phyloP scores from a whole-genome alignment of 1,140 invertebrate species.

The Nasonia giraulti region DNA sequence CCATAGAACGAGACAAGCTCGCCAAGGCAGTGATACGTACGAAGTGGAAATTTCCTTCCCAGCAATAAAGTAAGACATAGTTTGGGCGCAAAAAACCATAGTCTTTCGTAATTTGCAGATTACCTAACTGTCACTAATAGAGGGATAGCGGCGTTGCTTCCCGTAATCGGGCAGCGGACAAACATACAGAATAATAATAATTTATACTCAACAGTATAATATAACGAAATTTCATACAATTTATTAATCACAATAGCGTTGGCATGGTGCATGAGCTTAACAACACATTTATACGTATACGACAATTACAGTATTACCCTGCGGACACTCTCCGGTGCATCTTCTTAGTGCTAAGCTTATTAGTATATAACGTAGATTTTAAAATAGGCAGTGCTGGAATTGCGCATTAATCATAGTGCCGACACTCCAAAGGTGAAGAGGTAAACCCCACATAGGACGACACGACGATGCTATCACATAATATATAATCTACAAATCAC shows the following conservation, averaged over 20 bases:
- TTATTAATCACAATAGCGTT: conserved; percentile 32
- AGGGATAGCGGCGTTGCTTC: conserved; percentile 35
- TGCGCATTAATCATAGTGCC: neutral
- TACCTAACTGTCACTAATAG: conserved; percentile 50
- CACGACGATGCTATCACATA: conserved; percentile 32
- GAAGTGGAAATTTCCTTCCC: conserved; percentile 92
- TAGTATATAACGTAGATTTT: conserved; percentile 27
- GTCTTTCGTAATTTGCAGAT: conserved; percentile 42
- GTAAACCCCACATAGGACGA: conserved; percentile 35
- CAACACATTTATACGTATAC: conserved; percentile 15
- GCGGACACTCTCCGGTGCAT: conserved; percentile 11
- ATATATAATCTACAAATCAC: conserved; percentile 2
- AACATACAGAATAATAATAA: conserved; percentile 21
- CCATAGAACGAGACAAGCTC: conserved; percentile 72
- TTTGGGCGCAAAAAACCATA: conserved; percentile 43
- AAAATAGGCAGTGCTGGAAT: conserved; percentile 23
- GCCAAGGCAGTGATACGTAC: conserved; percentile 85
- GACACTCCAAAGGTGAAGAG: conserved; percentile 19
- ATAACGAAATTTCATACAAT: conserved; percentile 30
- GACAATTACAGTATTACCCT: conserved; percentile 30
- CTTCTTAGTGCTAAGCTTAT: conserved; percentile 39
- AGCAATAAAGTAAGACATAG: conserved; percentile 89
- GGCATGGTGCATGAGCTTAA: conserved; percentile 46
- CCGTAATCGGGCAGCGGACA: neutral
- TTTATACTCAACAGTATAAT: conserved; percentile 24